These are phyloP conservation scores for Bembecia ichneumoniformis DNA, from an alignment of 2,888 invertebrate species.

Conservation along the genomic window DNA sequence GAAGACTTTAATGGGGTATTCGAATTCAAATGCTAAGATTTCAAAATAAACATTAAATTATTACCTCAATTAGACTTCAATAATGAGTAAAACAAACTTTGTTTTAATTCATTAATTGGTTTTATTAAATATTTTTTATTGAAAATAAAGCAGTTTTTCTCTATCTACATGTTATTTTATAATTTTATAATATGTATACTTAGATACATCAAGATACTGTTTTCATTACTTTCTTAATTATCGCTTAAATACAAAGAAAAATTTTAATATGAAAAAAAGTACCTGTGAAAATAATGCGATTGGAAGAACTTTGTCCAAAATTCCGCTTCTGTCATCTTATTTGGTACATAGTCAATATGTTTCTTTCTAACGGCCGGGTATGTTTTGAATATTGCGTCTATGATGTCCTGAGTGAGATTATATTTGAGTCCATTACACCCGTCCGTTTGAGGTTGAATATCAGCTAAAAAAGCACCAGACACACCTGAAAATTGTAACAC, in stretches of 20 bases:
- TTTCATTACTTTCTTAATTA: too few relatives aligned
- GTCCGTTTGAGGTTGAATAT: conserved; percentile 97
- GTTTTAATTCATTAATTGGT: too few relatives aligned
- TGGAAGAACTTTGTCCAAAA: conserved; percentile 99
- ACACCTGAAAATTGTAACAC: conserved; percentile 59
- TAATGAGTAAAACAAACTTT: conserved; percentile 1
- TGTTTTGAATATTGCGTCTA: conserved; percentile 98
- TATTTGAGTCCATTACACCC: conserved; percentile 97
- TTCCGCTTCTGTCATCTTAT: conserved; percentile 94
- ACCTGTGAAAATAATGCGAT: conserved; percentile 97
- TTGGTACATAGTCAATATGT: conserved; percentile 95
- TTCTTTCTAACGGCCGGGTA: conserved; percentile 98
- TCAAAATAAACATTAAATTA: conserved; percentile 1
- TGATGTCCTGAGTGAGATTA: conserved; percentile 96
- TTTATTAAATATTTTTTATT: too few relatives aligned
- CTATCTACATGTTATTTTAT: too few relatives aligned
- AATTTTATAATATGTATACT: too few relatives aligned
- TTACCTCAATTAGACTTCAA: too few relatives aligned
- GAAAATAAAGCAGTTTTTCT: too few relatives aligned
- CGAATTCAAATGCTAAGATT: too few relatives aligned
- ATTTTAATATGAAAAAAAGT: not conserved
- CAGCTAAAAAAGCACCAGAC: conserved; percentile 85
- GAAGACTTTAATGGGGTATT: not conserved
- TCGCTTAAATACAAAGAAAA: not conserved
- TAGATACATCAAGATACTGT: too few relatives aligned